phyloP scores from a whole-genome alignment of 2,113 vertebrate genomes.

The Aldabrachelys gigantea region DNA sequence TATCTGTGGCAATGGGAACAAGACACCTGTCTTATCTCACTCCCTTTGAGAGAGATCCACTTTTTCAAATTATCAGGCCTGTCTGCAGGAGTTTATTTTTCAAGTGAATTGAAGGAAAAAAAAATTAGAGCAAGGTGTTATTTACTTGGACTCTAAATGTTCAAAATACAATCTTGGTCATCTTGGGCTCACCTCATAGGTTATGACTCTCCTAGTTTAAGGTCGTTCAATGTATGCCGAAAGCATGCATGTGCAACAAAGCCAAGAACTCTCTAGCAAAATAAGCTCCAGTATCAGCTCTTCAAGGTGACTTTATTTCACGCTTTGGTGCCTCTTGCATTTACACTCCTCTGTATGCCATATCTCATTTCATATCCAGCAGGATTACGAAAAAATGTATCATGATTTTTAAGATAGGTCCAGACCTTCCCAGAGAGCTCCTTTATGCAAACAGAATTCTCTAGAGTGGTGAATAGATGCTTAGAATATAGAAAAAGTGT shows the following conservation, averaged over 20 bases:
- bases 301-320: conserved; percentile 79
- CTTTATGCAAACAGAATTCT: conserved; percentile 66
- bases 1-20: not conserved
- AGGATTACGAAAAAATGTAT: conserved; percentile 73
- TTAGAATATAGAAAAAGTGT: conserved; percentile 69
- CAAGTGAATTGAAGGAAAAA: conserved; percentile 16
- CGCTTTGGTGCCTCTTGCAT: conserved; percentile 68
- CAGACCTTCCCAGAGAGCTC: conserved; percentile 55
- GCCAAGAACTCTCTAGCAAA: conserved; percentile 37
- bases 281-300: conserved; percentile 17
- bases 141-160: not conserved
- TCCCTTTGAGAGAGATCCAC: not conserved
- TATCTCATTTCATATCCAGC: conserved; percentile 57
- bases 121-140: not conserved
- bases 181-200: not conserved
- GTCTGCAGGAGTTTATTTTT: conserved; percentile 20
- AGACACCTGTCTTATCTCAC: not conserved
- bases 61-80: not conserved
- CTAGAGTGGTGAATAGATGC: conserved; percentile 54
- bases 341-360: conserved; percentile 42
- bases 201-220: not conserved
- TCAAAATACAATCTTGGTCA: not conserved
- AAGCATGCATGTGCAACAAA: conserved; percentile 22
- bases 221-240: not conserved
- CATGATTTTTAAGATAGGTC: conserved; percentile 65